Conservation (phyloP, 2,113 vertebrate genomes). For the Ceyx melanurus region DNA sequence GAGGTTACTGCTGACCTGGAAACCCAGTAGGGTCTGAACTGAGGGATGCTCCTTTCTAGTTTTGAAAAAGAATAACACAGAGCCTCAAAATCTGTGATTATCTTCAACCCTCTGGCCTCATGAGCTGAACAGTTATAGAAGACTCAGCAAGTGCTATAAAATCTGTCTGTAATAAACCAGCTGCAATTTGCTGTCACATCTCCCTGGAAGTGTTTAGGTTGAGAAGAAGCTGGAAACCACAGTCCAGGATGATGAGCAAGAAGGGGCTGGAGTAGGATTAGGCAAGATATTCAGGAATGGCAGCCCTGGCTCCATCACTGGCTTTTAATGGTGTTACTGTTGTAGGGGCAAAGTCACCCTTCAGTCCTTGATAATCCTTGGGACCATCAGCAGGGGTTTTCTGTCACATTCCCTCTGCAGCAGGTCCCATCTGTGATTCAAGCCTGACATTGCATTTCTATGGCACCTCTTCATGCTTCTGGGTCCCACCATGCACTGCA, state of each 20-base stretch:
- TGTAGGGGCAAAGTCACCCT: background rate
- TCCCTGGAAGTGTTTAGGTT: background rate
- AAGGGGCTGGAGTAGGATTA: background rate
- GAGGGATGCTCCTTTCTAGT: background rate
- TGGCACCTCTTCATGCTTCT: background rate
- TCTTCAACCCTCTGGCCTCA: background rate
- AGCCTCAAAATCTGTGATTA: background rate
- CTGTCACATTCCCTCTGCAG: background rate
- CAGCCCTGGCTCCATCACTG: background rate
- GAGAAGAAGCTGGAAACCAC: background rate
- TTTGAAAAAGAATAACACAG: background rate
- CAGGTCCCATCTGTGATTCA: background rate
- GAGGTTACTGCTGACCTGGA: background rate
- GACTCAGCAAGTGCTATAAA: background rate
- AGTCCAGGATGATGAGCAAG: background rate
- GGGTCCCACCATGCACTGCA: background rate
- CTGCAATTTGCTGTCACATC: background rate
- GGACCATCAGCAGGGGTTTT: background rate
- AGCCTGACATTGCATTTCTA: background rate
- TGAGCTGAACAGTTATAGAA: background rate
- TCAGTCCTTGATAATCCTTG: background rate
- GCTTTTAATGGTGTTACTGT: background rate
- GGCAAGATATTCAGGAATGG: background rate
- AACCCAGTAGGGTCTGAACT: background rate
- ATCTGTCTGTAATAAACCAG: background rate